Evolutionary conservation across 2,113 vertebrate genomes (phyloP), one percentile per base, ranked within the genome.

Genomic region (Hemibagrus wyckioides): DNA sequence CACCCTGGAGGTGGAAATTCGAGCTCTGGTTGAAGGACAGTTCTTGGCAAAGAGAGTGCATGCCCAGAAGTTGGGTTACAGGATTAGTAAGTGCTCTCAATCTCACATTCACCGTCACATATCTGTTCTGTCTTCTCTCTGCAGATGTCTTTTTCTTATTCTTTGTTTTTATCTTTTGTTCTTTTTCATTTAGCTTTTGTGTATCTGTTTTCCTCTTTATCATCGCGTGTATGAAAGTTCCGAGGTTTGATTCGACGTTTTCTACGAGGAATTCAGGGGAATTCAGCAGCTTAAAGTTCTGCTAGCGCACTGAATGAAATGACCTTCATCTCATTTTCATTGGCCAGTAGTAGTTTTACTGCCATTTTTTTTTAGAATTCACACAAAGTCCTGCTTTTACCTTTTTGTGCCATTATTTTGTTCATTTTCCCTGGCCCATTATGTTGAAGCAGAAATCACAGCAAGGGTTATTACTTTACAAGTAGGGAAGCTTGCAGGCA

Each of bases 1-100:
- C 89, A 91, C 84, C 80, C 86, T 92, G 67, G 92, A 96, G 80
- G 92, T 95, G 89, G 98, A 99, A 94, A 94, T 99, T 54, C 95
- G 97, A 81, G 97, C 98, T 0, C 54, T 99, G 92, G 94, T 99
- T 0, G 98, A 99, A 94, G 97, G 98, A 87, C 98, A 99, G 93
- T 98, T 99, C 91, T 93, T 99, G 96, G 96, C 97, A 89, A 97
- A 97, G 91, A 96, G 97, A 90, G 94, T 98, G 80, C 97, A 99
- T 14, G 97, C 98, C 17, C 97, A 99, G 94, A 93, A 93, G n/a
- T 95, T 99, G 88, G 98, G 98, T 10, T 98, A 98, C 89, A 95
- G 92, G 94, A 94, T 97, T 93, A 86, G 98, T 99, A 93, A 97
- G 97, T 97, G 82, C 81, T 82, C 69, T 84, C 23, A 44, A 41